Percentiles rank a stretch among this genome's conserved stretches.
Evolutionary conservation across 2,888 invertebrate species (phyloP).

Genomic region (Xestia ashworthii): DNA sequence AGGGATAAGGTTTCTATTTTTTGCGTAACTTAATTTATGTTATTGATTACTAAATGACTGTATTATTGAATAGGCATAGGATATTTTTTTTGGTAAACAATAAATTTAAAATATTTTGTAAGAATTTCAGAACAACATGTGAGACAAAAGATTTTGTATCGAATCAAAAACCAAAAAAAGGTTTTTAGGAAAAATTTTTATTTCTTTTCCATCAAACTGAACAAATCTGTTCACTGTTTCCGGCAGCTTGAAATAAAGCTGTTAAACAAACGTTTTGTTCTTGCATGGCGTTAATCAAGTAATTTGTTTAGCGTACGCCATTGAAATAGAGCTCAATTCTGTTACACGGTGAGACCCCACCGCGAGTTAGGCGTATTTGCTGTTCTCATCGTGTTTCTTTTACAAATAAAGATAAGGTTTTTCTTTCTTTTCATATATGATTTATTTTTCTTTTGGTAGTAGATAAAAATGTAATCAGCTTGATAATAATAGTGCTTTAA

Average conservation of each 20-base stretch:
- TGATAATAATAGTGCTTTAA: background rate
- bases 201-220: slow-evolving; percentile 4
- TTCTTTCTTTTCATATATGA: background rate
- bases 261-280: slow-evolving; percentile 65
- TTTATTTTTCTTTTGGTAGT: slow-evolving; percentile 7
- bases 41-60: background rate
- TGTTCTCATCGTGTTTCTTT: slow-evolving; percentile 9
- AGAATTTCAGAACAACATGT: background rate
- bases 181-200: slow-evolving; percentile 1
- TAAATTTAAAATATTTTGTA: background rate
- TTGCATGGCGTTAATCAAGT: slow-evolving; percentile 62
- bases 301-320: slow-evolving; percentile 60
- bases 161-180: background rate
- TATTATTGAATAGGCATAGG: background rate
- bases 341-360: slow-evolving; percentile 45
- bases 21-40: background rate
- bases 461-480: background rate
- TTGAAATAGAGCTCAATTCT: slow-evolving; percentile 42
- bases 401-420: slow-evolving; percentile 34
- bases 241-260: slow-evolving; percentile 21
- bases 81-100: background rate
- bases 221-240: slow-evolving; percentile 43
- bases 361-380: slow-evolving; percentile 54
- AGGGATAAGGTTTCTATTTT: background rate
- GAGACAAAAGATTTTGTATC: background rate